These are phyloP conservation scores for Bryconaethiops microstoma DNA, from an alignment of 2,797 vertebrate genomes.

Conservation along the genomic window DNA sequence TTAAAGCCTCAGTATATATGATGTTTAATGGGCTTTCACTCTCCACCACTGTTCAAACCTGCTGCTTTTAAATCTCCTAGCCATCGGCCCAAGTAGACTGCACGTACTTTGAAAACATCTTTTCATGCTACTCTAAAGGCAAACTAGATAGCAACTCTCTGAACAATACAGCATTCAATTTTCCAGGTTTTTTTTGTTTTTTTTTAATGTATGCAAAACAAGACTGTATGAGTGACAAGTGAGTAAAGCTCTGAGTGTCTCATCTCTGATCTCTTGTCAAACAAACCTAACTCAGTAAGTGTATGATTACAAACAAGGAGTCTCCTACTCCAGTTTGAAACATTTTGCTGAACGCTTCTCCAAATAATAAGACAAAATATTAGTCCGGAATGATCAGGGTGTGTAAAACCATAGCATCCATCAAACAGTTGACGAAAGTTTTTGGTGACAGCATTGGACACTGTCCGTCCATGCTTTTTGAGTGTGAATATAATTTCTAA, in stretches of 20 bases:
- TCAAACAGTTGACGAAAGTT: background rate
- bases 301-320: slow-evolving; percentile 24
- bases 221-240: slow-evolving; percentile 33
- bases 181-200: slow-evolving; percentile 35
- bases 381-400: no score
- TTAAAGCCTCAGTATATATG: background rate
- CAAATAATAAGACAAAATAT: background rate
- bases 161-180: slow-evolving; percentile 26
- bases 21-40: background rate
- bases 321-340: slow-evolving; percentile 8
- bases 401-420: background rate
- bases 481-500: no score
- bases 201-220: slow-evolving; percentile 30
- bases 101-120: slow-evolving; percentile 10
- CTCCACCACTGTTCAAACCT: background rate
- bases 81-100: background rate
- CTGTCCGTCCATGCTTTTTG: background rate
- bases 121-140: slow-evolving; percentile 16
- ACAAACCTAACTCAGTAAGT: slow-evolving; percentile 18
- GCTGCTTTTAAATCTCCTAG: slow-evolving; percentile 15
- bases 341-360: slow-evolving; percentile 7
- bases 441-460: background rate
- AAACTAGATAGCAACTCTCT: slow-evolving; percentile 34
- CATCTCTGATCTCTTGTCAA: slow-evolving; percentile 31
- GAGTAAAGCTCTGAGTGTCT: slow-evolving; percentile 2